Percentiles rank a stretch among this genome's conserved stretches.
phyloP scores from a whole-genome alignment of 2,888 invertebrate species.

The Cacoxenus indagator region DNA sequence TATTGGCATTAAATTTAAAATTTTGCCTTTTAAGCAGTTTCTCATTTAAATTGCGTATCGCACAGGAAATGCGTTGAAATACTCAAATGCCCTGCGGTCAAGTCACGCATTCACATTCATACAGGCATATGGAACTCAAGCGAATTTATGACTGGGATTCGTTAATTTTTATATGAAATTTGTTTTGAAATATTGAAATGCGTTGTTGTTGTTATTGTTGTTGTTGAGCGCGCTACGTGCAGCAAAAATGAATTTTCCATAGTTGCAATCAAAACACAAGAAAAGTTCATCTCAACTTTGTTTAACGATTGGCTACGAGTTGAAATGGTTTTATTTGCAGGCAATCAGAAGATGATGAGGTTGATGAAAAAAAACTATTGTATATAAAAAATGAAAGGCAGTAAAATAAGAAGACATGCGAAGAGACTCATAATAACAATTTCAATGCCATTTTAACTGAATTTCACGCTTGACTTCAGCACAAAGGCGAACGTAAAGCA shows the following conservation, averaged over 20 bases:
- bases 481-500: too few relatives aligned
- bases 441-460: constrained; percentile 11
- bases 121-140: too few relatives aligned
- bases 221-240: background rate
- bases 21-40: background rate
- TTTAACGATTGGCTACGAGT: constrained; percentile 11
- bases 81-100: background rate
- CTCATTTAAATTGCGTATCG: background rate
- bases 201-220: background rate
- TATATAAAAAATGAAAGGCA: background rate
- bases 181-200: background rate
- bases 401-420: background rate
- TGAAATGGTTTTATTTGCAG: constrained; percentile 7
- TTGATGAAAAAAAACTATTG: background rate
- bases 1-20: background rate
- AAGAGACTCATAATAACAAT: constrained; percentile 1
- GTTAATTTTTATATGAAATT: background rate
- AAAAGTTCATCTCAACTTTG: background rate
- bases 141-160: too few relatives aligned
- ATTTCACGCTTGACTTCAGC: background rate
- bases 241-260: background rate
- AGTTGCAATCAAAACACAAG: background rate
- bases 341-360: background rate
- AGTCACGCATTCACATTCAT: background rate
- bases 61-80: background rate